Evolutionary conservation across 2,888 invertebrate genomes (phyloP), one percentile per base, ranked within the genome.

Genomic region (Cataglyphis livida): DNA sequence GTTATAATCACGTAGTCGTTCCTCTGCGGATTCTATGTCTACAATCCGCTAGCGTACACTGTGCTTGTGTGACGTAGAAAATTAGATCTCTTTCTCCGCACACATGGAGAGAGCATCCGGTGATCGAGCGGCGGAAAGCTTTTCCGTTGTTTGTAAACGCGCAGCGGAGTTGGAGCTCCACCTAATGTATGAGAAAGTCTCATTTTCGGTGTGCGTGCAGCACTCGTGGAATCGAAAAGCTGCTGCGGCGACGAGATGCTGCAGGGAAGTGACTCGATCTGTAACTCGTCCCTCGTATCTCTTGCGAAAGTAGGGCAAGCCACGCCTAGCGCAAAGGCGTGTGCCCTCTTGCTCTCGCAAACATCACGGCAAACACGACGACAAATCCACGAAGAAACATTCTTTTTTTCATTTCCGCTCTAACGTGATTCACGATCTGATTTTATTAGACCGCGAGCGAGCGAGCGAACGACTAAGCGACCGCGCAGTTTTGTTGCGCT

Each of bases 301-400:
- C 87, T 82, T 57, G n/a, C 66, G 85, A 88, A 89, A 89, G 87
- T 89, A 89, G 89, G 88, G 71, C 90, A 78, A 87, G 87, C 88
- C 90, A 89, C 89, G 88, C 89, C 90, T 89, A 81, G 68, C 82
- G 38, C 10, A 3, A 65, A 62, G 82, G 70, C 82, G 70, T 81
- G 81, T 62, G 78, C 68, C 68, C 68, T 68, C 85, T 85, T 75
- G 18, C 82, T 83, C 78, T 82, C 76, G 85, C 85, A 84, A 82
- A 81, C 82, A 59, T 79, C 74, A 83, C 76, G 75, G 54, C 48
- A 65, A 64, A 78, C 86, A 57, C 71, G 44, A 59, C 76, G 59
- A 59, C 76, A 28, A 28, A 66, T 66, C 66, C 38, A 38, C 35
- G 70, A 32, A 35, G 59, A 44, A 21, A 59, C 78, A 44, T 71